A percentile compares a stretch with the other conserved stretches of the same genome.
Evolutionary conservation across 2,113 vertebrate species (phyloP).

Genomic region (Astur gentilis): DNA sequence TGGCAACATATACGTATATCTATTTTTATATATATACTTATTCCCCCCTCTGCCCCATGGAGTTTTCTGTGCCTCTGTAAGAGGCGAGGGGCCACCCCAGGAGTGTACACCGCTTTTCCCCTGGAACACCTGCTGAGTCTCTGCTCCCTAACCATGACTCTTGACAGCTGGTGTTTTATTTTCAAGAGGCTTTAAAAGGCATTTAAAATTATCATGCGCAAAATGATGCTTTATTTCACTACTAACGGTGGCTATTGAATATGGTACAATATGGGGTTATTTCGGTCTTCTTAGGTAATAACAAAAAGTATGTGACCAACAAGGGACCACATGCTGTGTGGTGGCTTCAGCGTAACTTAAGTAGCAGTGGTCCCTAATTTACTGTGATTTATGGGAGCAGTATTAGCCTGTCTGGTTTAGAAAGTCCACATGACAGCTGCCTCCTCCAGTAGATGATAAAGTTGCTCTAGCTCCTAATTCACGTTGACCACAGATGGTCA

Average conservation of each 20-base stretch:
- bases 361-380: background rate
- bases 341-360: background rate
- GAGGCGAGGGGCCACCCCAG: fast-evolving
- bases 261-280: background rate
- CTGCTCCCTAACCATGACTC: fast-evolving
- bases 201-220: background rate
- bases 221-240: background rate
- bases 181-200: background rate
- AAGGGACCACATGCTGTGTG: background rate
- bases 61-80: background rate
- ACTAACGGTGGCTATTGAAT: background rate
- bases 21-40: background rate
- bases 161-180: background rate
- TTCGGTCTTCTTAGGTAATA: background rate
- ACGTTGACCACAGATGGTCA: background rate
- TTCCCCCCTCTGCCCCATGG: background rate
- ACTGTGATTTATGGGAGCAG: background rate
- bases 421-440: background rate
- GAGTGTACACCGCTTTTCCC: background rate
- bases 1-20: too few relatives aligned
- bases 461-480: background rate
- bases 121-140: background rate
- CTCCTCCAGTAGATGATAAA: background rate
- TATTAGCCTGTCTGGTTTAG: background rate
- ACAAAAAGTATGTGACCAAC: background rate